phyloP scores from a whole-genome alignment of 35 echinoderm and acorn worm genomes.

The Nesometra sesokonis region DNA sequence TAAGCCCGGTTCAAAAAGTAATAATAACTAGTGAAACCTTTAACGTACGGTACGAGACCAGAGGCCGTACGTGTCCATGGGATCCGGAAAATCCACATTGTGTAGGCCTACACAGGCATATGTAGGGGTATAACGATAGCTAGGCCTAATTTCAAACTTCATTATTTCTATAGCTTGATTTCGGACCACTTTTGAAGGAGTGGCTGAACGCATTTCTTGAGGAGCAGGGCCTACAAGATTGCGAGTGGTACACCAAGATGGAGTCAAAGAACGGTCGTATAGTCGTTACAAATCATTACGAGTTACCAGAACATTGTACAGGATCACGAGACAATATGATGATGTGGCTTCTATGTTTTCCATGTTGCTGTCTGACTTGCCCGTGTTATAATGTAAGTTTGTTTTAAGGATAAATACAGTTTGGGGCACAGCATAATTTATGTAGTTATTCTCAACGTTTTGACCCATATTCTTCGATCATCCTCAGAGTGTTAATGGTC shows the following conservation, averaged over 20 bases:
- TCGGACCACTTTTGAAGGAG: not conserved
- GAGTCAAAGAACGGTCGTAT: not conserved
- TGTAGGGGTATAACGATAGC: too few species aligned
- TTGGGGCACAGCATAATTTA: too few species aligned
- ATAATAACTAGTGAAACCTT: too few species aligned
- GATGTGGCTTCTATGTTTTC: not conserved
- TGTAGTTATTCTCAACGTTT: too few species aligned
- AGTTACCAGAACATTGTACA: not conserved
- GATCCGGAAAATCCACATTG: too few species aligned
- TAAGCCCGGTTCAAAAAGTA: too few species aligned
- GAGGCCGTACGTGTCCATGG: too few species aligned
- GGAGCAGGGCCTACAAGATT: not conserved
- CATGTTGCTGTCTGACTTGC: not conserved
- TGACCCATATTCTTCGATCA: too few species aligned
- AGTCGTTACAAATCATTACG: not conserved
- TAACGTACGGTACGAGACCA: too few species aligned
- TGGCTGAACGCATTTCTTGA: not conserved
- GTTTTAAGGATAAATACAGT: not conserved
- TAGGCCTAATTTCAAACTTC: too few species aligned
- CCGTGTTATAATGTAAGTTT: not conserved
- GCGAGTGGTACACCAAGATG: not conserved
- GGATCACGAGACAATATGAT: not conserved
- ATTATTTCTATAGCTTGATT: not conserved
- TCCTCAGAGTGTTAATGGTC: too few species aligned
- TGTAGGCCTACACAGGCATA: too few species aligned